Conservation (phyloP, 2,888 invertebrate genomes). For the Nemotelus nigrinus region DNA sequence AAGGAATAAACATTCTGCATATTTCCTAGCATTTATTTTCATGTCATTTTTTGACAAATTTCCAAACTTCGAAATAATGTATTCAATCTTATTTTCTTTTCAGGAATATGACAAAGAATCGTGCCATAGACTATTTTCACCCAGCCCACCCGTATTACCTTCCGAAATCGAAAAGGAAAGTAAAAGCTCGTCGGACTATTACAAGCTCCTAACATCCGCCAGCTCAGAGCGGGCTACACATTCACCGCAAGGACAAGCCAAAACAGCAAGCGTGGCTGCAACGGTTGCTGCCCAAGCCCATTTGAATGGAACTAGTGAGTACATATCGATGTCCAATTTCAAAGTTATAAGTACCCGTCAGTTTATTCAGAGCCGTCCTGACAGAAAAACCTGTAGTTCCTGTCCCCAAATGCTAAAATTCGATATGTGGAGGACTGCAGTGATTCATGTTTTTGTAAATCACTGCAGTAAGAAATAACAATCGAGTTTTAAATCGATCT, state of each 20-base stretch:
- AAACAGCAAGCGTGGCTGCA: constrained; percentile 65
- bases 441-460: constrained; percentile 6
- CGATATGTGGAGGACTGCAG: background rate
- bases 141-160: constrained; percentile 49
- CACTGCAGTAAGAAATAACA: constrained; percentile 10
- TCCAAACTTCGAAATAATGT: no score
- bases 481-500: constrained; percentile 10
- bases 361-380: no score
- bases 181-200: constrained; percentile 61
- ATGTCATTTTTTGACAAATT: no score
- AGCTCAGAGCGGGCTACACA: constrained; percentile 53
- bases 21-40: no score
- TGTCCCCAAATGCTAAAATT: no score
- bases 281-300: constrained; percentile 69
- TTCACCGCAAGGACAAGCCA: constrained; percentile 59
- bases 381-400: no score
- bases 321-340: constrained; percentile 64
- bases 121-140: constrained; percentile 60
- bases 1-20: no score
- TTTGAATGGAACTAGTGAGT: constrained; percentile 74
- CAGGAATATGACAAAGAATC: constrained; percentile 63
- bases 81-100: constrained; percentile 47
- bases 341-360: background rate
- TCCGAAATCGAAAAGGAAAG: constrained; percentile 47
- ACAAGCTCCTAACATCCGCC: constrained; percentile 61